Percentiles rank a stretch among this genome's conserved stretches.
Evolutionary conservation across 2,113 vertebrate species (phyloP).

Genomic region (Eulacestoma nigropectus): DNA sequence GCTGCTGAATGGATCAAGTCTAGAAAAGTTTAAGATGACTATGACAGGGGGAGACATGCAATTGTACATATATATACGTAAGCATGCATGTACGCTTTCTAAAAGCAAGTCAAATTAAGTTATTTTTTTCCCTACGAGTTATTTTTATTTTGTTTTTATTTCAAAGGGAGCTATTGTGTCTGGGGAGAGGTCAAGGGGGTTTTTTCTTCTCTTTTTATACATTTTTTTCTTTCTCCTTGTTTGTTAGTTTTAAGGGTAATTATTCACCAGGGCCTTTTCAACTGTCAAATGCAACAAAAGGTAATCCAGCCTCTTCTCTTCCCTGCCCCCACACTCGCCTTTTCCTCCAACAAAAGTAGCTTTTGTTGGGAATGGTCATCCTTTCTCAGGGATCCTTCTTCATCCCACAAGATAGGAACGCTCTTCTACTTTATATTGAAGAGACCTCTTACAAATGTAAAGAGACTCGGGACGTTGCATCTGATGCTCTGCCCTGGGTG

Average conservation of each 20-base stretch:
- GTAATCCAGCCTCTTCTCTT: constrained; percentile 59
- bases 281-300: constrained; percentile 83
- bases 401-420: background rate
- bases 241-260: constrained; percentile 80
- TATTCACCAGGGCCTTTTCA: constrained; percentile 86
- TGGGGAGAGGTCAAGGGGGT: background rate
- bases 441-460: background rate
- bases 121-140: background rate
- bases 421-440: constrained; percentile 33
- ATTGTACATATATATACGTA: background rate
- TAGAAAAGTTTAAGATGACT: background rate
- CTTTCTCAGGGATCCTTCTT: constrained; percentile 21
- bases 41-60: background rate
- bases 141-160: constrained; percentile 29
- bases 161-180: background rate
- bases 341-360: constrained; percentile 72
- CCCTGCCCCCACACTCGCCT: constrained; percentile 15
- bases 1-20: background rate
- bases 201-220: background rate
- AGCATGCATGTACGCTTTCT: background rate
- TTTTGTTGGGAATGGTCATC: constrained; percentile 58
- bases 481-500: constrained; percentile 3
- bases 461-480: background rate
- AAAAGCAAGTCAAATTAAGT: background rate
- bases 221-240: constrained; percentile 58